Conservation (phyloP, 2,888 invertebrate species). For the Epistrophe grossulariae region DNA sequence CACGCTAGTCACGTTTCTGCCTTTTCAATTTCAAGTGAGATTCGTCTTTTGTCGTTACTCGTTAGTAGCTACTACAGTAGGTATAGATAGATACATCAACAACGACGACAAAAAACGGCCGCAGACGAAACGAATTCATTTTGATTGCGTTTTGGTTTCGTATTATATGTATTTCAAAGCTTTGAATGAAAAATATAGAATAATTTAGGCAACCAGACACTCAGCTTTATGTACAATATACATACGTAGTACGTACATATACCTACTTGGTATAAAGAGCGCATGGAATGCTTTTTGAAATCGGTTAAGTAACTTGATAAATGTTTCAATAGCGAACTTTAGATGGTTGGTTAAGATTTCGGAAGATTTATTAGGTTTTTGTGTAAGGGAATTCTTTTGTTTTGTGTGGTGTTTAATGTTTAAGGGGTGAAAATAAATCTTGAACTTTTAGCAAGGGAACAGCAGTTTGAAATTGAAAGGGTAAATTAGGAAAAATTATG, state of each 20-base stretch:
- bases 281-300: slow-evolving; percentile 15
- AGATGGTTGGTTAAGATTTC: slow-evolving; percentile 47
- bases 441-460: slow-evolving; percentile 5
- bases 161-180: background rate
- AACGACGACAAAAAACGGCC: background rate
- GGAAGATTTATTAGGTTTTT: slow-evolving; percentile 43
- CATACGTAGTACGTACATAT: too few relatives aligned
- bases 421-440: slow-evolving; percentile 28
- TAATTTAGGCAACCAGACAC: background rate
- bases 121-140: slow-evolving; percentile 10
- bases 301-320: slow-evolving; percentile 47
- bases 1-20: slow-evolving; percentile 29
- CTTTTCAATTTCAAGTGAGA: background rate
- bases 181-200: slow-evolving; percentile 4
- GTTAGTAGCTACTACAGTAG: too few relatives aligned
- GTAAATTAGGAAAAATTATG: slow-evolving; percentile 1
- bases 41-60: slow-evolving; percentile 23
- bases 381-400: slow-evolving; percentile 34
- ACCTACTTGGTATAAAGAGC: background rate
- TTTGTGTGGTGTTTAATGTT: slow-evolving; percentile 22
- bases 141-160: slow-evolving; percentile 30
- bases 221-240: background rate
- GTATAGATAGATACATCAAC: background rate
- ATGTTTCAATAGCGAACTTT: slow-evolving; percentile 38
- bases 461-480: slow-evolving; percentile 2